phyloP scores from a whole-genome alignment of 2,888 invertebrate species.

The Troides helena region DNA sequence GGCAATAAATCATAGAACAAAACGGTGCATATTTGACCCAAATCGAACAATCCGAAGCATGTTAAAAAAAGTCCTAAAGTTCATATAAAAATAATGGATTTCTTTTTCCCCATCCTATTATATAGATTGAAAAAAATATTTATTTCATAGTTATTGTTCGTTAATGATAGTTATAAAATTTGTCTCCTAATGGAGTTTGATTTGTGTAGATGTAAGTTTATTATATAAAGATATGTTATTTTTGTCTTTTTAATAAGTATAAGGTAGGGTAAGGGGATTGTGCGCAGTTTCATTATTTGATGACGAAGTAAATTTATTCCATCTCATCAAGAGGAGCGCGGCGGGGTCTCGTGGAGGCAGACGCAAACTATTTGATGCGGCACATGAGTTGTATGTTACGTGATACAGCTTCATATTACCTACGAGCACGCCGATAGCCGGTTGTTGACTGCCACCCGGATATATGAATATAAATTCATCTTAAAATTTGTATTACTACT shows the following conservation, averaged over 20 bases:
- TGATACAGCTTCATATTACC: constrained; percentile 2
- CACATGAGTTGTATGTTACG: constrained; percentile 14
- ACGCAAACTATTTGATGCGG: constrained; percentile 14
- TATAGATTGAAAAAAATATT: too few species aligned
- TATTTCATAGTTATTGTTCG: too few species aligned
- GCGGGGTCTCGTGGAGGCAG: constrained; percentile 6
- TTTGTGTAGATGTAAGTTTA: background rate
- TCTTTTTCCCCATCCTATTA: too few species aligned
- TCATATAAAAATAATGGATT: too few species aligned
- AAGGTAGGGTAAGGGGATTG: background rate
- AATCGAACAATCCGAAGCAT: too few species aligned
- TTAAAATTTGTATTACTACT: background rate
- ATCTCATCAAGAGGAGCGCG: constrained; percentile 5
- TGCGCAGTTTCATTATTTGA: constrained; percentile 5
- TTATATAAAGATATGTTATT: background rate
- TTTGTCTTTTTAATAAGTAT: background rate
- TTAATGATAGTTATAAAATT: too few species aligned
- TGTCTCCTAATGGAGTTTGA: too few species aligned
- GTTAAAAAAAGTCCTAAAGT: too few species aligned
- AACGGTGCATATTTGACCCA: too few species aligned
- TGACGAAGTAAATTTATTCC: constrained; percentile 16
- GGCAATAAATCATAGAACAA: too few species aligned
- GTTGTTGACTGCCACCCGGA: background rate
- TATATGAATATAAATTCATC: background rate
- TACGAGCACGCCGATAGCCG: background rate